Conservation (phyloP, 2,113 vertebrate genomes). For the Bambusicola thoracicus region DNA sequence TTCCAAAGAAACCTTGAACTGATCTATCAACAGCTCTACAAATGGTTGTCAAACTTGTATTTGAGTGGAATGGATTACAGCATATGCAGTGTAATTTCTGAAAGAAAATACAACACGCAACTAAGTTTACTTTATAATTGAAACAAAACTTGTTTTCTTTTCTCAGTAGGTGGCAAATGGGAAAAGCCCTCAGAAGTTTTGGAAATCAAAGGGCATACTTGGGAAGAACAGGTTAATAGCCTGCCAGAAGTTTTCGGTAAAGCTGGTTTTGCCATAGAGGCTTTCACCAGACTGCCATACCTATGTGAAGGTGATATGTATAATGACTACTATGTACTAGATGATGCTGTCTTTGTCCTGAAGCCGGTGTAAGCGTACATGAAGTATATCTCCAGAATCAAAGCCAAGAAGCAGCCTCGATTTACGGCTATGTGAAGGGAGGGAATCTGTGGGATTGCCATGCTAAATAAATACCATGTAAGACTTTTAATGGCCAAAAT, state of each 20-base stretch:
- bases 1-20: neutral
- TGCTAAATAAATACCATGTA: conserved; percentile 71
- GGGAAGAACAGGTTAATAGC: conserved; percentile 96
- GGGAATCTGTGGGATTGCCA: conserved; percentile 57
- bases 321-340: conserved; percentile 94
- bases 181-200: conserved; percentile 90
- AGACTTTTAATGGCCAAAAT: conserved; percentile 80
- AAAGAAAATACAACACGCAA: neutral
- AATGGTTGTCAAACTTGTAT: neutral
- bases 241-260: conserved; percentile 87
- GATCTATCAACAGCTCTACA: neutral
- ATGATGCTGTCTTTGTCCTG: conserved; percentile 95
- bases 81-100: neutral
- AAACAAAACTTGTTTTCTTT: conserved; percentile 52
- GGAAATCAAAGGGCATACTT: conserved; percentile 88
- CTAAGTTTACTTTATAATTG: neutral
- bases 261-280: conserved; percentile 91
- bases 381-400: conserved; percentile 46
- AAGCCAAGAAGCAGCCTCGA: conserved; percentile 50
- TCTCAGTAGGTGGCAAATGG: conserved; percentile 93
- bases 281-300: conserved; percentile 94
- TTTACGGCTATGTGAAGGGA: conserved; percentile 46
- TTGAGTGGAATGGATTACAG: neutral
- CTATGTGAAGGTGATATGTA: conserved; percentile 98
- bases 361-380: conserved; percentile 76